phyloP scores from a whole-genome alignment of 2,797 vertebrate species.

The Mus minutoides region DNA sequence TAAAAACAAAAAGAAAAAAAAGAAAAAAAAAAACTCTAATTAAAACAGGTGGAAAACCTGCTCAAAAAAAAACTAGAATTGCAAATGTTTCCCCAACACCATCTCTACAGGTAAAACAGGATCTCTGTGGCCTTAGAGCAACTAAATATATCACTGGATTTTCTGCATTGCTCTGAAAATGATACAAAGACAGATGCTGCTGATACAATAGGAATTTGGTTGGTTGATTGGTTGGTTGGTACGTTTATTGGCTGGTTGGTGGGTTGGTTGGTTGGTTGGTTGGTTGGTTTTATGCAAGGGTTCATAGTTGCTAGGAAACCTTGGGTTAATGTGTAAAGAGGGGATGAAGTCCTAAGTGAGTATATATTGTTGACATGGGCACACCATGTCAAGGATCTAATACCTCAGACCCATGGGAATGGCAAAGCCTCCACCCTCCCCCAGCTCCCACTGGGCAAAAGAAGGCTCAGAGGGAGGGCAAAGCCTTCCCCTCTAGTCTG shows the following conservation, averaged over 20 bases:
- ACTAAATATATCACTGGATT: background rate
- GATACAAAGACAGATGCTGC: background rate
- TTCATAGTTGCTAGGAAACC: background rate
- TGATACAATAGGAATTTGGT: background rate
- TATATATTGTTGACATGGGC: background rate
- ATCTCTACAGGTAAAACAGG: background rate
- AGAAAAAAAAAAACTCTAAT: too few species aligned
- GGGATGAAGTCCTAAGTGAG: background rate
- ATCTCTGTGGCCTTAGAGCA: background rate
- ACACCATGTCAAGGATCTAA: background rate
- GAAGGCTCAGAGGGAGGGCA: background rate
- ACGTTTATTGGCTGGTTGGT: background rate
- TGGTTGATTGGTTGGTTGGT: background rate
- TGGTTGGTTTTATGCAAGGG: background rate
- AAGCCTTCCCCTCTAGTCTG: background rate
- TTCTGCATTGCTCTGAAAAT: conserved; percentile 1
- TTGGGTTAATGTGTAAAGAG: background rate
- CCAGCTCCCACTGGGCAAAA: background rate
- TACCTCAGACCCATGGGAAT: background rate
- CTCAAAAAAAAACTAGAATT: conserved; percentile 2
- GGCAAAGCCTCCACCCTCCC: background rate
- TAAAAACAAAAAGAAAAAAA: too few species aligned
- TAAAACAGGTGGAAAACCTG: background rate
- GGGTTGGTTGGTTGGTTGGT: background rate
- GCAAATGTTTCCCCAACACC: too few species aligned